Evolutionary conservation across 2,113 vertebrate genomes (phyloP).

Genomic region (Taxidea taxus): DNA sequence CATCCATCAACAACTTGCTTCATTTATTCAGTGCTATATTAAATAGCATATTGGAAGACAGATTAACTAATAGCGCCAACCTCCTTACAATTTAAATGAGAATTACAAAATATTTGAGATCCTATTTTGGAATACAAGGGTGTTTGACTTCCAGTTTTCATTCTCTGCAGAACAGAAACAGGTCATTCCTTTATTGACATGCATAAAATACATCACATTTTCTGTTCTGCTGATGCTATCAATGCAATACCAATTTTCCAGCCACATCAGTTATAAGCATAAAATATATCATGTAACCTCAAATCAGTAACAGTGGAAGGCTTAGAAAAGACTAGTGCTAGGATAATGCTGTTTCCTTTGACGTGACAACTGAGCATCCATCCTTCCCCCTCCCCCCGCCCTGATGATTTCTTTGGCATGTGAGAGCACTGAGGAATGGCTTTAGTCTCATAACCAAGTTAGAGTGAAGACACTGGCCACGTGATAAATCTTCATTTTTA

Average conservation of each 20-base stretch:
- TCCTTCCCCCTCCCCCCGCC: conserved; percentile 83
- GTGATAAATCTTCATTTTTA: conserved; percentile 89
- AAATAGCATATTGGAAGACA: conserved; percentile 93
- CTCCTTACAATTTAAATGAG: conserved; percentile 91
- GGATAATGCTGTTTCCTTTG: conserved; percentile 83
- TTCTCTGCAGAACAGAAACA: conserved; percentile 94
- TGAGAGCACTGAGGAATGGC: conserved; percentile 88
- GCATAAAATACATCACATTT: conserved; percentile 97
- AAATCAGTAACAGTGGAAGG: background rate
- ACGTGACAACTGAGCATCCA: conserved; percentile 83
- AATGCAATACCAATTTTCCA: conserved; percentile 91
- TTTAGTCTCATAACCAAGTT: conserved; percentile 90
- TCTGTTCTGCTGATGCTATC: conserved; percentile 94
- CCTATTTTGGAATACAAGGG: conserved; percentile 90
- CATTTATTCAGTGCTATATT: conserved; percentile 98
- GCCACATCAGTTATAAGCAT: conserved; percentile 90
- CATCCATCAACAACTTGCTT: conserved; percentile 75
- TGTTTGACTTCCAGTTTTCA: conserved; percentile 91
- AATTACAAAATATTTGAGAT: conserved; percentile 90
- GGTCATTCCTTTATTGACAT: conserved; percentile 97
- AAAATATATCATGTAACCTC: conserved; percentile 80
- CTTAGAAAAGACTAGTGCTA: conserved; percentile 84
- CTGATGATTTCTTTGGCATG: conserved; percentile 86
- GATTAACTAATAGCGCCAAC: conserved; percentile 96
- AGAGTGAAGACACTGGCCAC: conserved; percentile 90